A percentile compares a stretch with the other conserved stretches of the same genome.
These are phyloP conservation scores for Hycleus phaleratus DNA, from an alignment of 1,140 invertebrate species.

Conservation along the genomic window DNA sequence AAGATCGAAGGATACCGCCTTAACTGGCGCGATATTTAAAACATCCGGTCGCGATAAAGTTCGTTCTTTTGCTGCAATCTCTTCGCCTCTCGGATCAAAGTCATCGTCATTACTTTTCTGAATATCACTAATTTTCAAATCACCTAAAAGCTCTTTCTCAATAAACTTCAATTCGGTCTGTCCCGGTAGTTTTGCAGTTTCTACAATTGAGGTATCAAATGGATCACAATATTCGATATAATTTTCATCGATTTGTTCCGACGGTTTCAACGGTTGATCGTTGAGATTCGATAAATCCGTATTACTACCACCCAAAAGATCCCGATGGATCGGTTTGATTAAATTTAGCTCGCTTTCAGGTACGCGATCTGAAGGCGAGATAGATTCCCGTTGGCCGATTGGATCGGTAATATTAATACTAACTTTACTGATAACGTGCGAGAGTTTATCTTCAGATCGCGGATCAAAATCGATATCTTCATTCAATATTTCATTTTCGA, in stretches of 20 bases:
- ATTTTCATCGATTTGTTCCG: slow-evolving; percentile 42
- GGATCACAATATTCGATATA: slow-evolving; percentile 65
- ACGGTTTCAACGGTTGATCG: slow-evolving; percentile 60
- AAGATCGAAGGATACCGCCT: slow-evolving; percentile 64
- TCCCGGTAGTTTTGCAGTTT: slow-evolving; percentile 60
- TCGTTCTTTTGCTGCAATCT: slow-evolving; percentile 29
- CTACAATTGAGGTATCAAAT: slow-evolving; percentile 73
- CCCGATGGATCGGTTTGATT: slow-evolving; percentile 43
- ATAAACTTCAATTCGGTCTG: slow-evolving; percentile 70
- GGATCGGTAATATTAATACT: slow-evolving; percentile 50
- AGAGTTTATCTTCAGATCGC: slow-evolving; percentile 50
- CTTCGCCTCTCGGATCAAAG: slow-evolving; percentile 65
- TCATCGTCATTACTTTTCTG: slow-evolving; percentile 52
- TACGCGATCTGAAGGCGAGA: slow-evolving; percentile 42
- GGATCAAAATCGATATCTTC: slow-evolving; percentile 63
- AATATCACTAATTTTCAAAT: slow-evolving; percentile 24
- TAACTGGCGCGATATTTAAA: slow-evolving; percentile 43
- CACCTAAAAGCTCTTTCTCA: slow-evolving; percentile 65
- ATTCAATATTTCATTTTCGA: slow-evolving; percentile 53
- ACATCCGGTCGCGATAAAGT: slow-evolving; percentile 54
- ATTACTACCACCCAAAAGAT: slow-evolving; percentile 64
- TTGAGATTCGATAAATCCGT: slow-evolving; percentile 64
- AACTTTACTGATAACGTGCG: slow-evolving; percentile 38
- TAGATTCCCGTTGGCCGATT: slow-evolving; percentile 42
- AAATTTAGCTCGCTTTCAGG: slow-evolving; percentile 33